These are phyloP conservation scores for Notoglanidium macrostoma DNA, from an alignment of 2,797 vertebrate species.

Conservation along the genomic window DNA sequence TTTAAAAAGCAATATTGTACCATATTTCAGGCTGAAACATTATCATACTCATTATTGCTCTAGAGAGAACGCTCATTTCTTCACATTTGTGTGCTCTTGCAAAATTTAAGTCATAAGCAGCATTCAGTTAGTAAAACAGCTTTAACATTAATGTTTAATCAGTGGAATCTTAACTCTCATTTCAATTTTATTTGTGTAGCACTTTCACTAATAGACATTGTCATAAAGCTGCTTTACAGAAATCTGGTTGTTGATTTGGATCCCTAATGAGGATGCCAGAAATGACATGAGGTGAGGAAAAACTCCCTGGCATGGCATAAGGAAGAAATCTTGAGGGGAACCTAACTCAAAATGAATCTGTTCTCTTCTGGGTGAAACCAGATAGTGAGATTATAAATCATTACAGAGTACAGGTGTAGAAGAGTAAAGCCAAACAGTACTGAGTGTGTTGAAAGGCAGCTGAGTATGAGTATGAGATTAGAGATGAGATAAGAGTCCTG, in stretches of 20 bases:
- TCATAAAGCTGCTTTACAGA: neutral
- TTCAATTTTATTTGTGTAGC: neutral
- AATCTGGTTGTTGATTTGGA: neutral
- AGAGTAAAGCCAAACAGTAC: neutral
- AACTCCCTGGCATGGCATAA: neutral
- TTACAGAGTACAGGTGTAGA: neutral
- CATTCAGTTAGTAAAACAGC: neutral
- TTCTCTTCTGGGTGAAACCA: neutral
- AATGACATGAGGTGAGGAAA: neutral
- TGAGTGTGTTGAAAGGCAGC: neutral
- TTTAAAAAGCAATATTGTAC: conserved; percentile 17
- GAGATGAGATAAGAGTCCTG: neutral
- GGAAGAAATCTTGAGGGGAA: neutral
- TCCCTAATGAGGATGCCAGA: neutral
- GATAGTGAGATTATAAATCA: neutral
- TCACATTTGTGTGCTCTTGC: neutral
- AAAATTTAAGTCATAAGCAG: conserved; percentile 7
- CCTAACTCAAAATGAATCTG: neutral
- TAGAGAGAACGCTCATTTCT: neutral
- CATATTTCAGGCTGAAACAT: conserved; percentile 4
- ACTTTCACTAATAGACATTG: neutral
- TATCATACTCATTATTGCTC: conserved; percentile 3
- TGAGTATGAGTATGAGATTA: neutral
- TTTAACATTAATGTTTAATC: conserved; percentile 6
- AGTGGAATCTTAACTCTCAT: conserved; percentile 19